phyloP scores from a whole-genome alignment of 2,888 invertebrate genomes.

The Hedya salicella region DNA sequence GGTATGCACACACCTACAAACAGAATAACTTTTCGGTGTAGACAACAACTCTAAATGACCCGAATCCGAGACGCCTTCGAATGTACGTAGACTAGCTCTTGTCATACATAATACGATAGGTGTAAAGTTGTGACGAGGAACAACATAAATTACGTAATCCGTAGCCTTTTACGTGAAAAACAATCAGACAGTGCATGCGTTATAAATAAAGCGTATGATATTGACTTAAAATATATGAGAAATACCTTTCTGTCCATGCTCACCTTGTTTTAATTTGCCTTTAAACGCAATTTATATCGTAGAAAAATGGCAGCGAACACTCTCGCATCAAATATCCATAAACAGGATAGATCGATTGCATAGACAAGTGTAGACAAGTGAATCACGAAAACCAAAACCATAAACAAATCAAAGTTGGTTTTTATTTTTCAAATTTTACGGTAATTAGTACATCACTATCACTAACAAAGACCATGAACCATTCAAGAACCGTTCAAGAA shows the following conservation, averaged over 20 bases:
- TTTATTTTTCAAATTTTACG: constrained; percentile 11
- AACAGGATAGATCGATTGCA: constrained; percentile 56
- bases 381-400: background rate
- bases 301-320: constrained; percentile 81
- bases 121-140: constrained; percentile 69
- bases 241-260: constrained; percentile 72
- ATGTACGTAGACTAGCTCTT: constrained; percentile 63
- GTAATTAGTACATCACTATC: constrained; percentile 21
- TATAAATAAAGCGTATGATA: constrained; percentile 57
- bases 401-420: background rate
- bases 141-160: constrained; percentile 82
- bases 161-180: constrained; percentile 60
- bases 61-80: constrained; percentile 67
- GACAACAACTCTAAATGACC: constrained; percentile 77
- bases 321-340: constrained; percentile 66
- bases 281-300: constrained; percentile 62
- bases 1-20: constrained; percentile 87
- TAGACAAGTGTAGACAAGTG: constrained; percentile 34
- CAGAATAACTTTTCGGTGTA: constrained; percentile 89
- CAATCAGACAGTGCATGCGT: constrained; percentile 62
- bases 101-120: constrained; percentile 61
- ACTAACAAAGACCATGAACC: background rate
- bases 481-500: too few relatives aligned
- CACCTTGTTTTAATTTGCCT: constrained; percentile 70
- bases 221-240: constrained; percentile 50